phyloP scores from a whole-genome alignment of 1,140 invertebrate species.

The Ylistrum balloti region DNA sequence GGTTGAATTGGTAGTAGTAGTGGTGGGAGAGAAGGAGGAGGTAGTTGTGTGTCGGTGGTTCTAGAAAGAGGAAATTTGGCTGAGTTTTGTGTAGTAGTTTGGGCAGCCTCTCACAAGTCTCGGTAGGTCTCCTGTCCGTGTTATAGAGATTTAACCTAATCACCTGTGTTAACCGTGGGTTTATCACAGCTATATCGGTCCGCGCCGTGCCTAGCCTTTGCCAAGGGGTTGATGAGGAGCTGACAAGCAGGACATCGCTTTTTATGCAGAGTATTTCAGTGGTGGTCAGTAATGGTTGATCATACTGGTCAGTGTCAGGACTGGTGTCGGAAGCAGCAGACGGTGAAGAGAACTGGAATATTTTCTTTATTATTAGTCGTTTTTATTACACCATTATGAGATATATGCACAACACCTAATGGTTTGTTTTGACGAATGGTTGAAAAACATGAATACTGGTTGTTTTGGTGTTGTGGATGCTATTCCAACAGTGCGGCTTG shows the following conservation, averaged over 20 bases:
- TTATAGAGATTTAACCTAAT: neutral
- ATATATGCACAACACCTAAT: neutral
- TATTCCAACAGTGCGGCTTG: neutral
- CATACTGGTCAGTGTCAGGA: neutral
- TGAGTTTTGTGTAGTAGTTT: neutral
- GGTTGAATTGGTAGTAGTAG: neutral
- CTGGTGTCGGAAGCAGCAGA: neutral
- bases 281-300: conserved; percentile 1
- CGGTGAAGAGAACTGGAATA: neutral
- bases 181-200: conserved; percentile 33
- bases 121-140: conserved; percentile 25
- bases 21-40: neutral
- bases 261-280: neutral
- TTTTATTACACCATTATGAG: neutral
- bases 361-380: neutral
- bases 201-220: neutral
- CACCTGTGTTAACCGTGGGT: conserved; percentile 8
- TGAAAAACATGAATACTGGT: conserved; percentile 33
- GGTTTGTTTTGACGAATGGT: conserved; percentile 38
- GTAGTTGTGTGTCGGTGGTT: neutral
- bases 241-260: conserved; percentile 20
- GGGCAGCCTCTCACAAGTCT: neutral
- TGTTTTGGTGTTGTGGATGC: conserved; percentile 1
- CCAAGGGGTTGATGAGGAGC: conserved; percentile 13
- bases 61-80: neutral